These are phyloP conservation scores for Amblyjoppa fuscipennis DNA, from an alignment of 2,888 invertebrate genomes.

Conservation along the genomic window DNA sequence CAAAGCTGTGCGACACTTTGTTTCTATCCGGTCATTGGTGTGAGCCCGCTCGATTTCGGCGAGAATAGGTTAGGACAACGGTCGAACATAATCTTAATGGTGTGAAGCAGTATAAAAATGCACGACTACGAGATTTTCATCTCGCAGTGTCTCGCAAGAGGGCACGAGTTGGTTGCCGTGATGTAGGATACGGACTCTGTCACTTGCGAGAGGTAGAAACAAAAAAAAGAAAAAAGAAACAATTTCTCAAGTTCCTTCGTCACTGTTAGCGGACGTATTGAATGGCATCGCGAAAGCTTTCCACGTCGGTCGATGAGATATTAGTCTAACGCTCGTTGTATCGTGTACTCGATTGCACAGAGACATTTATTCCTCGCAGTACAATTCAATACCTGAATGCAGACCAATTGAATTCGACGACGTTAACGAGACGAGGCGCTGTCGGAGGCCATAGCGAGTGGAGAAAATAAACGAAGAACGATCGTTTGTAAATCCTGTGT, in stretches of 20 bases:
- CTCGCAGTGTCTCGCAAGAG: not conserved
- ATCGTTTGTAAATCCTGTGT: not conserved
- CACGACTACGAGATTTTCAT: not conserved
- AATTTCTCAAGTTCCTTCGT: conserved; percentile 28
- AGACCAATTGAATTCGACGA: conserved; percentile 20
- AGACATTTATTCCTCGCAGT: conserved; percentile 8
- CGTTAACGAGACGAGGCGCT: not conserved
- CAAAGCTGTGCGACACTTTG: not conserved
- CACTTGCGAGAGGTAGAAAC: not conserved
- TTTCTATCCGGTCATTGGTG: not conserved
- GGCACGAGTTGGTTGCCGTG: not conserved
- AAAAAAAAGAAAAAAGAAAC: not conserved
- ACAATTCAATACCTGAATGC: conserved; percentile 21
- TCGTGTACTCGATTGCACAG: conserved; percentile 6
- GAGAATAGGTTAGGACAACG: not conserved
- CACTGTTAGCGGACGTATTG: conserved; percentile 20
- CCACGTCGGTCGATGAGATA: conserved; percentile 7
- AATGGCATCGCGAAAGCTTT: conserved; percentile 4
- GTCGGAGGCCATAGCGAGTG: not conserved
- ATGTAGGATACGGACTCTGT: not conserved
- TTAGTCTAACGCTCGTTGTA: conserved; percentile 8
- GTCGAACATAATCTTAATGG: not conserved
- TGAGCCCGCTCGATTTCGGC: not conserved
- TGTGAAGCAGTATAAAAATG: not conserved
- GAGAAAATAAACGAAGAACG: not conserved